A percentile compares a stretch with the other conserved stretches of the same genome.
Evolutionary conservation across 2,888 invertebrate genomes (phyloP).

Genomic region (Chloroclystis v-ata): DNA sequence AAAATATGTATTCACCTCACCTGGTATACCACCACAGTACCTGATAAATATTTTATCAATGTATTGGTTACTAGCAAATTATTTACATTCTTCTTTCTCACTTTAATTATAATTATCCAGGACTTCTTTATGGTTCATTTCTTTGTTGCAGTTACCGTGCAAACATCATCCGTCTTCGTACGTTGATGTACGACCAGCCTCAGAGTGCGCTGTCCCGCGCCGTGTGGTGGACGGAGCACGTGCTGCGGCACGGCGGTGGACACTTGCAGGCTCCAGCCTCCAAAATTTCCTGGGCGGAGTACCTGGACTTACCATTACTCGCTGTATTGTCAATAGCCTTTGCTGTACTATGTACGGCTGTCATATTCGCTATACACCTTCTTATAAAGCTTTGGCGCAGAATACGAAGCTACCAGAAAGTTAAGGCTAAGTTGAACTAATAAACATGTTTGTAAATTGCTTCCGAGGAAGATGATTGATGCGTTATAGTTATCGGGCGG

Average conservation of each 20-base stretch:
- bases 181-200: conserved; percentile 52
- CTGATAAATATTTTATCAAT: too few relatives aligned
- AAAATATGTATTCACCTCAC: too few relatives aligned
- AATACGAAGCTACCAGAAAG: conserved; percentile 4
- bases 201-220: conserved; percentile 52
- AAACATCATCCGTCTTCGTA: conserved; percentile 36
- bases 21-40: too few relatives aligned
- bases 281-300: conserved; percentile 39
- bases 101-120: too few relatives aligned
- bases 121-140: too few relatives aligned
- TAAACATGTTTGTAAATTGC: too few relatives aligned
- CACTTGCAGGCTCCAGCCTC: conserved; percentile 55
- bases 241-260: conserved; percentile 60
- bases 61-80: too few relatives aligned
- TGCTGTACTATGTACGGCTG: neutral
- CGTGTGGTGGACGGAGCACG: conserved; percentile 69
- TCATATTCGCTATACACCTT: neutral
- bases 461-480: too few relatives aligned
- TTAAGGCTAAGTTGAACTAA: conserved; percentile 24
- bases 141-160: conserved; percentile 28
- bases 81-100: too few relatives aligned
- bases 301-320: conserved; percentile 19
- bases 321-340: neutral
- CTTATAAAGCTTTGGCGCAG: neutral
- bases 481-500: too few relatives aligned